A percentile compares a stretch with the other conserved stretches of the same genome.
Evolutionary conservation across 1,140 invertebrate species (phyloP).

Genomic region (Delia radicum): DNA sequence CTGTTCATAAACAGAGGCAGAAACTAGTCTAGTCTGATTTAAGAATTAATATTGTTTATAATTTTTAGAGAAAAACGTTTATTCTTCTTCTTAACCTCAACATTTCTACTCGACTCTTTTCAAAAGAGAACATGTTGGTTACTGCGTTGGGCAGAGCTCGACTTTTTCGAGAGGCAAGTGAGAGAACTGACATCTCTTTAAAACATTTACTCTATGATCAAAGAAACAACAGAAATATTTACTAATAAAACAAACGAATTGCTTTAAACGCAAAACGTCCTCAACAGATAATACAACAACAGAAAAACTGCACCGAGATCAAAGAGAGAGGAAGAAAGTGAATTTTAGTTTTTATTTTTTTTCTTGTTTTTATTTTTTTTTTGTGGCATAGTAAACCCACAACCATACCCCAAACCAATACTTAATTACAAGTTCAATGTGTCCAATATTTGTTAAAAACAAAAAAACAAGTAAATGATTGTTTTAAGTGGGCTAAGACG

Average conservation of each 20-base stretch:
- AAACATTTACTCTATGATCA: too few species aligned
- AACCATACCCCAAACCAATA: not conserved
- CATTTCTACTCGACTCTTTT: too few species aligned
- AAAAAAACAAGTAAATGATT: not conserved
- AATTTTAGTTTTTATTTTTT: not conserved
- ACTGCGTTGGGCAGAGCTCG: too few species aligned
- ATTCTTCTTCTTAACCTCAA: too few species aligned
- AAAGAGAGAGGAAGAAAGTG: not conserved
- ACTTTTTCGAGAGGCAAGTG: too few species aligned
- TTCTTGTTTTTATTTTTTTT: not conserved
- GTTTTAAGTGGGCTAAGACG: not conserved
- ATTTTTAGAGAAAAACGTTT: too few species aligned
- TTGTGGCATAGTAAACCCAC: not conserved
- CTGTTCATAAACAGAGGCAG: too few species aligned
- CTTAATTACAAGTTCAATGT: constrained; percentile 1
- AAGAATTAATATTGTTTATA: too few species aligned
- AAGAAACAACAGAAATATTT: not conserved
- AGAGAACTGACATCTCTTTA: too few species aligned
- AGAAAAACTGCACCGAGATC: not conserved
- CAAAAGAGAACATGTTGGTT: too few species aligned
- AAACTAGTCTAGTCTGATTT: too few species aligned
- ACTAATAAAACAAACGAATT: not conserved
- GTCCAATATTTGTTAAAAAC: not conserved
- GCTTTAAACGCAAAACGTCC: not conserved
- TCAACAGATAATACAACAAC: not conserved